Evolutionary conservation across 2,888 invertebrate species (phyloP).

Genomic region (Phania funesta): DNA sequence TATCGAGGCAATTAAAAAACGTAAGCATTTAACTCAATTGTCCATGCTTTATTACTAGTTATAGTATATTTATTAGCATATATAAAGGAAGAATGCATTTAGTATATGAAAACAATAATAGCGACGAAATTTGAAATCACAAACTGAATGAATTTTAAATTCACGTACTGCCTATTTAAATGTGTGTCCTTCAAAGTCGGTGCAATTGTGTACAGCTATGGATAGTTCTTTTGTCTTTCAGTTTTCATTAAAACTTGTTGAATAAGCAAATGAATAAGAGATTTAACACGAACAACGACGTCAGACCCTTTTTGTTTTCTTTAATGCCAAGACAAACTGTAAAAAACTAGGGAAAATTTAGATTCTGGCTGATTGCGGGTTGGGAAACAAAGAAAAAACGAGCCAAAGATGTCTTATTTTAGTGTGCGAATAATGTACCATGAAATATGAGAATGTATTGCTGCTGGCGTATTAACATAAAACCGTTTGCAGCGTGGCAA

Average conservation of each 20-base stretch:
- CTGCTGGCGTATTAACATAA: slow-evolving; percentile 58
- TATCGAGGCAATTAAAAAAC: no score
- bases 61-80: no score
- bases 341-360: neutral
- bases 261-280: slow-evolving; percentile 58
- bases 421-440: slow-evolving; percentile 51
- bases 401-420: slow-evolving; percentile 6
- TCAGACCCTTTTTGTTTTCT: slow-evolving; percentile 33
- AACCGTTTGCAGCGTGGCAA: slow-evolving; percentile 42
- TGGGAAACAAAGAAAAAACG: neutral
- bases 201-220: neutral
- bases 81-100: no score
- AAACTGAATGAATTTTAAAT: no score
- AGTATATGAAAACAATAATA: no score
- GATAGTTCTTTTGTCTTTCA: neutral
- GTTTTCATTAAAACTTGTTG: slow-evolving; percentile 47
- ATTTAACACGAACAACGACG: slow-evolving; percentile 59
- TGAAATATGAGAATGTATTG: slow-evolving; percentile 56
- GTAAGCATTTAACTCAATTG: no score
- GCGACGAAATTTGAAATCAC: no score
- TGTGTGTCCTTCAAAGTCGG: neutral
- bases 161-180: neutral
- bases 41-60: no score
- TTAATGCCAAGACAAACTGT: slow-evolving; percentile 7
- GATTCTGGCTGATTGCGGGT: neutral